Conservation (phyloP, 2,113 vertebrate species). For the Hydrochoerus hydrochaeris region DNA sequence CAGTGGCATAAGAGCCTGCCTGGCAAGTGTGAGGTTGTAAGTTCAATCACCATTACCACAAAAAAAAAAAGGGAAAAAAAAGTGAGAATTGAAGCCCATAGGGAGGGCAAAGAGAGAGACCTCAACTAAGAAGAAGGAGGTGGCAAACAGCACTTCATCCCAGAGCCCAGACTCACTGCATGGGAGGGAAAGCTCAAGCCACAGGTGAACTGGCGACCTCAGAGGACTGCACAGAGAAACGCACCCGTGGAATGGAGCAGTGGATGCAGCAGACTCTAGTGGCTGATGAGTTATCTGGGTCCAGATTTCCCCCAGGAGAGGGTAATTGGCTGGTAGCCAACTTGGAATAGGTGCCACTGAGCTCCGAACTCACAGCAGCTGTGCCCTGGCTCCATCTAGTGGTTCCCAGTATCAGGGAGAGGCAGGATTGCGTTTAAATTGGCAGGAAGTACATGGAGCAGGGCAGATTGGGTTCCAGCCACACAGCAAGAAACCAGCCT, state of each 20-base stretch:
- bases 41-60: too few relatives aligned
- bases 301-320: too few relatives aligned
- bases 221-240: not conserved
- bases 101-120: not conserved
- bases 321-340: too few relatives aligned
- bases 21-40: too few relatives aligned
- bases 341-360: too few relatives aligned
- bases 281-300: too few relatives aligned
- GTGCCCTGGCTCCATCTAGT: not conserved
- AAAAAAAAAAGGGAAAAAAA: too few relatives aligned
- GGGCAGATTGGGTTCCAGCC: not conserved
- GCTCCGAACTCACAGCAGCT: too few relatives aligned
- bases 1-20: too few relatives aligned
- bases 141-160: not conserved
- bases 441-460: too few relatives aligned
- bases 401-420: not conserved
- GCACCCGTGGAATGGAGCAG: not conserved
- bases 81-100: not conserved
- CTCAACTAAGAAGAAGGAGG: not conserved
- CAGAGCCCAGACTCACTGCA: not conserved
- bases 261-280: too few relatives aligned
- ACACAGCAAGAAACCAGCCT: not conserved
- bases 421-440: not conserved
- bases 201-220: not conserved
- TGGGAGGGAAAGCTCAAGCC: not conserved